Conservation (phyloP, 2,888 invertebrate species). For the Orthosia gracilis region DNA sequence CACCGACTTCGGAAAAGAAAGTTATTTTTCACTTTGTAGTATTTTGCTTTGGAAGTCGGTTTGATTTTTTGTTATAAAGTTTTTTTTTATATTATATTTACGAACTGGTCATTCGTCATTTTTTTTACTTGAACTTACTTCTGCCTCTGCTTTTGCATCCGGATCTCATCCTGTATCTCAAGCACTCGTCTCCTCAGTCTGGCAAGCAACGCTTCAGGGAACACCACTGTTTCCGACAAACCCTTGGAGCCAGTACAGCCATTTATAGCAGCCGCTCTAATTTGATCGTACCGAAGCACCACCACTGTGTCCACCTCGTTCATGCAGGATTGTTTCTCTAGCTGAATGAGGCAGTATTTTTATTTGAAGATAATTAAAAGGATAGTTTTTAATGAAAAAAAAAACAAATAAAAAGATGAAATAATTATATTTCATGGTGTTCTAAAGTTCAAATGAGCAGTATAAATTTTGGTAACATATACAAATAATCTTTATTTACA, state of each 20-base stretch:
- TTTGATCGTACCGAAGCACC: constrained; percentile 93
- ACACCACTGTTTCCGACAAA: constrained; percentile 91
- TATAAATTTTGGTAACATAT: no score
- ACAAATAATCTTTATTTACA: no score
- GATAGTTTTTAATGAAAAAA: not conserved
- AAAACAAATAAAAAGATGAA: not conserved
- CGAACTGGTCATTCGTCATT: no score
- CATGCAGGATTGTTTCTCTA: constrained; percentile 94
- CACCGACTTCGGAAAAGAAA: no score
- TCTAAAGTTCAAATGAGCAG: no score
- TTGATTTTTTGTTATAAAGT: no score
- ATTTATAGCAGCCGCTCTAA: constrained; percentile 88
- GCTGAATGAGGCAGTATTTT: constrained; percentile 80
- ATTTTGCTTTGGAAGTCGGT: no score
- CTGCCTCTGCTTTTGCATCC: constrained; percentile 91
- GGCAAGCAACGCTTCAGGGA: constrained; percentile 91
- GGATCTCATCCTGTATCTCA: constrained; percentile 92
- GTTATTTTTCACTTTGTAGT: no score
- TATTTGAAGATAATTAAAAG: not conserved
- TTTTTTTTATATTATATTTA: no score
- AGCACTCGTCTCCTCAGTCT: constrained; percentile 92
- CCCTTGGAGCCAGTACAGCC: constrained; percentile 85
- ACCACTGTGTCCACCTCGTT: constrained; percentile 95
- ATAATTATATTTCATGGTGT: not conserved
- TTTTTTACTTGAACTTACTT: constrained; percentile 82